Conservation (phyloP, 2,113 vertebrate species). For the Cyphomyrus discorhynchus region DNA sequence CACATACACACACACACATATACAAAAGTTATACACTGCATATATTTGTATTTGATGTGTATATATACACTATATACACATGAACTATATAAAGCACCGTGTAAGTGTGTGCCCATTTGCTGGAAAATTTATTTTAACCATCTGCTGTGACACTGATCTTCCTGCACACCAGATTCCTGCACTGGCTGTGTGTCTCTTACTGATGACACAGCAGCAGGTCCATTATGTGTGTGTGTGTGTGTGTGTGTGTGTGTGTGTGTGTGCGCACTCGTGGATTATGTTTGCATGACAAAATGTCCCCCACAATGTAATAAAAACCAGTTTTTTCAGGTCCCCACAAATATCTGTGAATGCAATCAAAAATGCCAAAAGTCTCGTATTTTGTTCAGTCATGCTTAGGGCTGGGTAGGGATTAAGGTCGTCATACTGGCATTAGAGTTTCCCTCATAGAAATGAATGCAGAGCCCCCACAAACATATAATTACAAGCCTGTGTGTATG, state of each 20-base stretch:
- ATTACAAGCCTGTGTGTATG: neutral
- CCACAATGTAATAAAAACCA: too few relatives aligned
- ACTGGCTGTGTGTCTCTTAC: neutral
- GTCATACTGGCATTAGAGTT: too few relatives aligned
- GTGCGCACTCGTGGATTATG: too few relatives aligned
- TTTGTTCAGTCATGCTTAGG: too few relatives aligned
- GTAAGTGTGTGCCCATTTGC: neutral
- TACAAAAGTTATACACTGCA: neutral
- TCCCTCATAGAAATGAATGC: too few relatives aligned
- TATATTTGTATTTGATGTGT: neutral
- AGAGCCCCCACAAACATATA: too few relatives aligned
- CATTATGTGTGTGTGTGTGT: neutral
- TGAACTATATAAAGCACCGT: neutral
- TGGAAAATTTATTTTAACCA: neutral
- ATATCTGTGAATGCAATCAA: too few relatives aligned
- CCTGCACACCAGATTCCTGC: neutral
- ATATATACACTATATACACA: neutral
- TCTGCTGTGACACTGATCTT: neutral
- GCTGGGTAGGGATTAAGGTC: too few relatives aligned
- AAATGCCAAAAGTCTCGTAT: too few relatives aligned
- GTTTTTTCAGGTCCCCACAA: too few relatives aligned
- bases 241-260: neutral
- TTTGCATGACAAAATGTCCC: too few relatives aligned
- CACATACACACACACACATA: neutral
- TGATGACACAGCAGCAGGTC: neutral